Percentiles rank a stretch among this genome's conserved stretches.
These are phyloP conservation scores for Macrophya alboannulata DNA, from an alignment of 2,888 invertebrate genomes.

Conservation along the genomic window DNA sequence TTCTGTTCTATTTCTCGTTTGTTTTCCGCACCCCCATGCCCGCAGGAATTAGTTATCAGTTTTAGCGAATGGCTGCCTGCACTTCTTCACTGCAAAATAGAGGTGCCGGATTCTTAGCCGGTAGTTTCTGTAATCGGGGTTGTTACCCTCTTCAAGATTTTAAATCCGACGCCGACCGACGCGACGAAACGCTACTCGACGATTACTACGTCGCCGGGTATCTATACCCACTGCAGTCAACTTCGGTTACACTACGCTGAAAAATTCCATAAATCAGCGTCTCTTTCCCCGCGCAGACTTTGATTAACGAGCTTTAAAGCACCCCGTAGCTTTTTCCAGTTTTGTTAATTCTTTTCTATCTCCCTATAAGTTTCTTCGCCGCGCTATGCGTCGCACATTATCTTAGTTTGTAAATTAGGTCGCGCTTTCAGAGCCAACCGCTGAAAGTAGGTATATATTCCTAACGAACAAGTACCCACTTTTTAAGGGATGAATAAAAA, in stretches of 20 bases:
- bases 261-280: conserved; percentile 52
- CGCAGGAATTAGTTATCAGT: conserved; percentile 39
- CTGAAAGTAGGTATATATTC: background rate
- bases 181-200: background rate
- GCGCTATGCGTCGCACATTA: background rate
- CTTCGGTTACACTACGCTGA: background rate
- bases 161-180: background rate
- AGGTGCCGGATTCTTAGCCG: conserved; percentile 22
- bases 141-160: conserved; percentile 27
- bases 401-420: background rate
- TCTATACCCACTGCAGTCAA: background rate
- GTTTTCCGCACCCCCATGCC: background rate
- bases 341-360: background rate
- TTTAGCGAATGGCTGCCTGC: conserved; percentile 20
- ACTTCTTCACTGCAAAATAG: background rate
- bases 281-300: conserved; percentile 32
- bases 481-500: background rate
- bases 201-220: background rate
- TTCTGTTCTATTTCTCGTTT: background rate
- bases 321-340: conserved; percentile 11
- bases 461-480: background rate
- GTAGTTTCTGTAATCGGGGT: conserved; percentile 39
- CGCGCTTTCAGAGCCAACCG: background rate
- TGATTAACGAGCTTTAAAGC: conserved; percentile 54
- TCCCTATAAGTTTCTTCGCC: background rate